A percentile compares a stretch with the other conserved stretches of the same genome.
These are phyloP conservation scores for Hymenochirus boettgeri DNA, from an alignment of 2,113 vertebrate species.

Conservation along the genomic window DNA sequence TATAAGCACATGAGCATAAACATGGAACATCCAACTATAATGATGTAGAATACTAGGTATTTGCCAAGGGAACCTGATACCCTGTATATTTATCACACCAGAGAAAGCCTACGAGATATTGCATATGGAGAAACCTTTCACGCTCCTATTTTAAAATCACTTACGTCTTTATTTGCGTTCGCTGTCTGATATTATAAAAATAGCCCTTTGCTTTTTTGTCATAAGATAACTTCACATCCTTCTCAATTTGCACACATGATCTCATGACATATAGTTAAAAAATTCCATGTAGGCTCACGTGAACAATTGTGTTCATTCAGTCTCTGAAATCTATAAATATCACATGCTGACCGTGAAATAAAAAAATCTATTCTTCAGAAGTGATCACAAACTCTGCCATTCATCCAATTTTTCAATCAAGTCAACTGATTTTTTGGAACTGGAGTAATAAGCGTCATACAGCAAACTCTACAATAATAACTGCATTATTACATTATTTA, in stretches of 20 bases:
- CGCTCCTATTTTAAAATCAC: conserved; percentile 28
- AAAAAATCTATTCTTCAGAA: conserved; percentile 26
- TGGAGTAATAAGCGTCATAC: neutral
- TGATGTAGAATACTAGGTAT: conserved; percentile 12
- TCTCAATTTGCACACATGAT: conserved; percentile 41
- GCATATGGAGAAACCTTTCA: conserved; percentile 27
- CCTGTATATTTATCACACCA: neutral
- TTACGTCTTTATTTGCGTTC: conserved; percentile 38
- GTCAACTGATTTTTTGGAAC: neutral
- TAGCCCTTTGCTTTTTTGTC: conserved; percentile 35
- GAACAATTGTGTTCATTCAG: conserved; percentile 36
- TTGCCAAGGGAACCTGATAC: conserved; percentile 10
- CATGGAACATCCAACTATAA: neutral
- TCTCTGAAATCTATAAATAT: conserved; percentile 27
- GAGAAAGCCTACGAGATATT: conserved; percentile 15
- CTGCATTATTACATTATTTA: neutral
- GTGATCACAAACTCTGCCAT: neutral
- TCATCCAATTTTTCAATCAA: conserved; percentile 2
- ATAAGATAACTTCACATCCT: conserved; percentile 36
- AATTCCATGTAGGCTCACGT: conserved; percentile 33
- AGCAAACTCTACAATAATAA: too few relatives aligned
- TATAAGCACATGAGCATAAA: neutral
- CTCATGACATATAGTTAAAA: conserved; percentile 31
- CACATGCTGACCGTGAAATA: conserved; percentile 22
- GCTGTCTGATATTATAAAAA: conserved; percentile 23